phyloP scores from a whole-genome alignment of 2,888 invertebrate genomes.

The Blastobasis adustella region DNA sequence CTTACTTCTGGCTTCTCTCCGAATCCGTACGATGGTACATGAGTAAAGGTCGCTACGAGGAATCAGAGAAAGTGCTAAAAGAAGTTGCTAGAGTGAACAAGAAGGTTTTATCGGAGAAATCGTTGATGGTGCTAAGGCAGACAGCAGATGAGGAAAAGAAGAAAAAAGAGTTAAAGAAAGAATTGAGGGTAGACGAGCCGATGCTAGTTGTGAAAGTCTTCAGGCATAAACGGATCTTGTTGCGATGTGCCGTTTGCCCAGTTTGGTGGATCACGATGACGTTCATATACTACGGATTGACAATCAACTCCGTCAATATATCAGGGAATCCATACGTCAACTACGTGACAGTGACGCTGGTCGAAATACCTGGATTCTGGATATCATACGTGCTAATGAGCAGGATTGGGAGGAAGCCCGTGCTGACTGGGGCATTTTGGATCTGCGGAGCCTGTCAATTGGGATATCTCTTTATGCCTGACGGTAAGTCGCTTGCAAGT shows the following conservation, averaged over 20 bases:
- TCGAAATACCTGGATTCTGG: conserved; percentile 82
- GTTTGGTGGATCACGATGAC: conserved; percentile 80
- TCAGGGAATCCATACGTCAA: conserved; percentile 79
- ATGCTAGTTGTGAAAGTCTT: conserved; percentile 47
- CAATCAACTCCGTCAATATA: conserved; percentile 78
- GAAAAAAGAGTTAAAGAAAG: conserved; percentile 20
- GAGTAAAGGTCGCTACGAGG: conserved; percentile 77
- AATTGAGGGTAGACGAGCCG: conserved; percentile 53
- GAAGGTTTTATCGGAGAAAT: conserved; percentile 38
- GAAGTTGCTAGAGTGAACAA: conserved; percentile 77
- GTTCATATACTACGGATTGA: conserved; percentile 80
- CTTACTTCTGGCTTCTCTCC: conserved; percentile 77
- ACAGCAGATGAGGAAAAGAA: conserved; percentile 32
- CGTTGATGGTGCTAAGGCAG: conserved; percentile 30
- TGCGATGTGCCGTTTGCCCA: conserved; percentile 43
- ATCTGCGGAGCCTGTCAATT: conserved; percentile 75
- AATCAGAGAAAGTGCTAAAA: conserved; percentile 77
- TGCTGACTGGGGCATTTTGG: conserved; percentile 72
- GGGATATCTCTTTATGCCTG: conserved; percentile 69
- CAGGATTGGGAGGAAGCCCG: conserved; percentile 73
- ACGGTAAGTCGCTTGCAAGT: conserved; percentile 35
- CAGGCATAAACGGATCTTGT: conserved; percentile 34
- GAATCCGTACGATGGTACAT: conserved; percentile 85
- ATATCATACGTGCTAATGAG: conserved; percentile 75
- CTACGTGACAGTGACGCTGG: conserved; percentile 74